Base-by-base conservation (phyloP, 2,113 vertebrate species). In the Struthidea cinerea region DNA sequence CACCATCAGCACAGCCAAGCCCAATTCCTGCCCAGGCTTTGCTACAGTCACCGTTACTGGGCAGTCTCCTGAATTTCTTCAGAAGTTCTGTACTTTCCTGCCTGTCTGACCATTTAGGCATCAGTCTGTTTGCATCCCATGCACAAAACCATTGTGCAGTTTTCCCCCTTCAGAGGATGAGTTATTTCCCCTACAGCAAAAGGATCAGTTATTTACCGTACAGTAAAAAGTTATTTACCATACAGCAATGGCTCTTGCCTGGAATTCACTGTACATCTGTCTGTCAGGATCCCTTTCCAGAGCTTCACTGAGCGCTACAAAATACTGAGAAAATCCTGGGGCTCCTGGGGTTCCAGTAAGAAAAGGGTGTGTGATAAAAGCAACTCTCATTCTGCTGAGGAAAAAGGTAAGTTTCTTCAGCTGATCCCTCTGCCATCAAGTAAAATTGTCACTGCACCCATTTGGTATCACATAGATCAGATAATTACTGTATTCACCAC, bases 241-340 rank as follows among this genome's bases (percentile, higher is more conserved):
- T 5, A 10, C 4, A 37, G 46, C 2, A 49, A 5, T 37, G 33
- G 6, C 20, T 16, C 57, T 11, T 60, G 28, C 52, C 39, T 61
- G 39, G 57, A 41, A 84, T 49, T 90, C 33, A 64, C 61, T 93
- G 47, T 30, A 11, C 20, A 1, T 95, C 94, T 91, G 84, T 88
- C 35, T 80, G 11, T 11, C 95, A 99, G 99, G 96, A 98, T 99
- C 95, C 98, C 99, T 53, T 98, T 99, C 81, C 92, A 70, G 92
- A 97, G 97, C 78, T 99, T 99, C 88, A 32, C 98, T 24, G 98
- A 99, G 39, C 98, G 99, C 53, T 99, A 99, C 1, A 52, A 95
- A 56, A 52, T 99, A 28, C 97, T 99, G 65, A 89, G 94, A 41
- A 97, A 89, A 96, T 88, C 97, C 49, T 3, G 3, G 52, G 87